These are phyloP conservation scores for Himantopus leucocephalus DNA, from an alignment of 2,113 vertebrate species.

Conservation along the genomic window DNA sequence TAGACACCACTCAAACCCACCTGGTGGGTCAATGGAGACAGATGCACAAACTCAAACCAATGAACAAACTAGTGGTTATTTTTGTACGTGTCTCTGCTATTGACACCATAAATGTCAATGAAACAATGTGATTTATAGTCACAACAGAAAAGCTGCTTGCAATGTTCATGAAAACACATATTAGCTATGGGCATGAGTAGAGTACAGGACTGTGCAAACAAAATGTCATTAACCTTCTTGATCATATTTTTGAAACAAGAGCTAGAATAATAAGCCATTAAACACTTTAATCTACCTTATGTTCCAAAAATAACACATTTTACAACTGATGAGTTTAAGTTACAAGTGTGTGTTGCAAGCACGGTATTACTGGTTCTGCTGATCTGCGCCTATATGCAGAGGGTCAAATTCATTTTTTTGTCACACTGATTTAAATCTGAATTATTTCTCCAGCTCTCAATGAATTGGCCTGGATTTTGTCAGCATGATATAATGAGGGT, in stretches of 20 bases:
- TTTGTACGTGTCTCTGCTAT: rapidly evolving
- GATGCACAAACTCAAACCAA: background rate
- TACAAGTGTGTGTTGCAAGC: background rate
- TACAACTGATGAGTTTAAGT: background rate
- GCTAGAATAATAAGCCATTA: background rate
- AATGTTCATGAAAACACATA: background rate
- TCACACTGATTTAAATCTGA: background rate
- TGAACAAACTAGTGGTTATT: background rate
- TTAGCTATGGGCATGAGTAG: background rate
- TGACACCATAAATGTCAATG: background rate
- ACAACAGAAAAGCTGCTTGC: background rate
- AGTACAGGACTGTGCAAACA: background rate
- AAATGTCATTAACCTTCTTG: background rate
- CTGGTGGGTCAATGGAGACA: background rate
- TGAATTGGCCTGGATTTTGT: background rate
- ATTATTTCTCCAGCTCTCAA: background rate
- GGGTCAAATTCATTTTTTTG: background rate
- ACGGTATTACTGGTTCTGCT: background rate
- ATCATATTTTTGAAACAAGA: background rate
- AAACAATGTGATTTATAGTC: background rate
- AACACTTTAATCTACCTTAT: background rate
- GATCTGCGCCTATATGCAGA: background rate
- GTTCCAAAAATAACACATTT: background rate
- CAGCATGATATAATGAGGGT: background rate
- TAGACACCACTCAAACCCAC: background rate